These are phyloP conservation scores for Agriopis marginaria DNA, from an alignment of 2,888 invertebrate species.

Conservation along the genomic window DNA sequence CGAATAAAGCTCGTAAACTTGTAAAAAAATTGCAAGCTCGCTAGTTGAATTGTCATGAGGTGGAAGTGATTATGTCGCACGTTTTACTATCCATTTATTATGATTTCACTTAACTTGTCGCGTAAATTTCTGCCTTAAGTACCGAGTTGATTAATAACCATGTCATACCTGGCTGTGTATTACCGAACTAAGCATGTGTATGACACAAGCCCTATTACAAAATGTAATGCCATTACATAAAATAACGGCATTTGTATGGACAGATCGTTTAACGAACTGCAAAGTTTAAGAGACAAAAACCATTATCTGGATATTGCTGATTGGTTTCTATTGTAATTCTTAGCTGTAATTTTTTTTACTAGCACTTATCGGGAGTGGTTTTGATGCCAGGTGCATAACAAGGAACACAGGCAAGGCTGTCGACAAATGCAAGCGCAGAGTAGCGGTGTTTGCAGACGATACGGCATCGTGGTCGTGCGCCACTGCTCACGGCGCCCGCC, in stretches of 20 bases:
- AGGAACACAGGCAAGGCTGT: conserved; percentile 15
- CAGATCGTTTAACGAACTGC: not conserved
- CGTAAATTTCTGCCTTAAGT: conserved; percentile 14
- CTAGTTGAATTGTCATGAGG: conserved; percentile 2
- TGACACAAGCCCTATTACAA: conserved; percentile 12
- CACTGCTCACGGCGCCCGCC: conserved; percentile 84
- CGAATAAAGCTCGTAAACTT: conserved; percentile 4
- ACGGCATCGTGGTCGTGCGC: conserved; percentile 84
- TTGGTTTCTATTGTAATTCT: not conserved
- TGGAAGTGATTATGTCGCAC: conserved; percentile 1
- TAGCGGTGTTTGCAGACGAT: conserved; percentile 74
- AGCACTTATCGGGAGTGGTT: not conserved
- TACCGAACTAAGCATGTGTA: conserved; percentile 13
- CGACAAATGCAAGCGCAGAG: conserved; percentile 32
- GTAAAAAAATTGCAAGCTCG: not conserved
- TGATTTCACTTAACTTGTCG: conserved; percentile 19
- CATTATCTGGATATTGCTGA: not conserved
- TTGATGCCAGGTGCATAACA: conserved; percentile 17
- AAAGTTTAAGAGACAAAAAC: not conserved
- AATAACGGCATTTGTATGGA: conserved; percentile 7
- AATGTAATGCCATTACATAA: conserved; percentile 3
- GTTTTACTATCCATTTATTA: conserved; percentile 17
- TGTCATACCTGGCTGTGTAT: conserved; percentile 1
- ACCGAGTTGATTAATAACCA: conserved; percentile 10
- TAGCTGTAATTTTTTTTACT: not conserved